Evolutionary conservation across 1,140 invertebrate genomes (phyloP).

Genomic region (Tachypleus tridentatus): DNA sequence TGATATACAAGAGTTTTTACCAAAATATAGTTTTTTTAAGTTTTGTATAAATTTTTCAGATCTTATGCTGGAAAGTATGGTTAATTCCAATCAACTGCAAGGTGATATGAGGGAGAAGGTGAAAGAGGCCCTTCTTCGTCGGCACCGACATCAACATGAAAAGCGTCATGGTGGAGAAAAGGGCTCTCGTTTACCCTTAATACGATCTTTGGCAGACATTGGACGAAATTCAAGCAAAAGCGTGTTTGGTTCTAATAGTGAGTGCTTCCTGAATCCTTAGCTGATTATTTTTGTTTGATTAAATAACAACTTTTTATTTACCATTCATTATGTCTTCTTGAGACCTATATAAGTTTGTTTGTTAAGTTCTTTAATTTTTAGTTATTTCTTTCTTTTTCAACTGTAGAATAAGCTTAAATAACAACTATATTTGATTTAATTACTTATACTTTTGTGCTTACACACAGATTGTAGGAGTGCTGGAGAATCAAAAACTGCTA

Average conservation of each 20-base stretch:
- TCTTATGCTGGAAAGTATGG: conserved; percentile 81
- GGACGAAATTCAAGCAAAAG: conserved; percentile 89
- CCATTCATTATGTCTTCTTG: neutral
- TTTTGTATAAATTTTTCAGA: conserved; percentile 41
- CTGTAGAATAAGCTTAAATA: neutral
- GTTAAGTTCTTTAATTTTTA: conserved; percentile 10
- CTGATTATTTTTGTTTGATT: no score
- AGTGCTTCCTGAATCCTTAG: conserved; percentile 10
- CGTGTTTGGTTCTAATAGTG: conserved; percentile 45
- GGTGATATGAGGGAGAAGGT: conserved; percentile 64
- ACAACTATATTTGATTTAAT: no score
- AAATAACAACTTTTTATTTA: neutral
- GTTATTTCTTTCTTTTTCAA: conserved; percentile 6
- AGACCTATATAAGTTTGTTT: conserved; percentile 10
- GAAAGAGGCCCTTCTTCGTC: conserved; percentile 70
- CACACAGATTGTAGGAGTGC: no score
- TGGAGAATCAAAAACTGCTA: no score
- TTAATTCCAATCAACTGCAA: conserved; percentile 60
- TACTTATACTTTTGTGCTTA: no score
- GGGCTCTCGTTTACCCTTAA: conserved; percentile 71
- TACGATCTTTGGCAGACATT: conserved; percentile 91
- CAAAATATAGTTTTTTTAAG: neutral
- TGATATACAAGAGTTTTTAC: neutral
- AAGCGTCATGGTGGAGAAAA: conserved; percentile 45
- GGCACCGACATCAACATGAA: conserved; percentile 92